Evolutionary conservation across 2,888 invertebrate species (phyloP).

Genomic region (Ryuthela nishihirai): DNA sequence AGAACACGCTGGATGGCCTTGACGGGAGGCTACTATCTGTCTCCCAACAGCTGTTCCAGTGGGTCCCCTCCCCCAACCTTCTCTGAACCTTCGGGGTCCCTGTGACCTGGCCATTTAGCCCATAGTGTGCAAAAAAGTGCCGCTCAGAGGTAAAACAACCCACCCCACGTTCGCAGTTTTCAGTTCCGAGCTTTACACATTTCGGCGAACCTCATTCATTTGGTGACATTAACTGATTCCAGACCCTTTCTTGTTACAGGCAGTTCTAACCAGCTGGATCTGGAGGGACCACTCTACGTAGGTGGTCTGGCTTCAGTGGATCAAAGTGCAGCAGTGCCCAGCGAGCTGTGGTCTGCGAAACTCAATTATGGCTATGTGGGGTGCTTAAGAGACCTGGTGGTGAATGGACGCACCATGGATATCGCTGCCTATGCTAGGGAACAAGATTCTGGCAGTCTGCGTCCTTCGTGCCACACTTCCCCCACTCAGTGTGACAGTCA

Average conservation of each 20-base stretch:
- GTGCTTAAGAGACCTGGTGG: slow-evolving; percentile 80
- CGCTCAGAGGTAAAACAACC: no score
- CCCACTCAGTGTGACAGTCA: slow-evolving; percentile 58
- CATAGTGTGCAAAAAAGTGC: no score
- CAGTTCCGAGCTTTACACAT: no score
- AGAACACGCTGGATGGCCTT: no score
- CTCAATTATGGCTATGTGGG: slow-evolving; percentile 89
- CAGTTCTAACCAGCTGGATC: slow-evolving; percentile 79
- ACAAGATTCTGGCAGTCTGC: slow-evolving; percentile 87
- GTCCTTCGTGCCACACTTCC: slow-evolving; percentile 75
- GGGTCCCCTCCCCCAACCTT: no score
- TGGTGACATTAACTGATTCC: no score
- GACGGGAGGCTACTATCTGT: no score
- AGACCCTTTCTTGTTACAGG: slow-evolving; percentile 55
- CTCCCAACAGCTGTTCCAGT: no score
- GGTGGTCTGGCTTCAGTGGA: slow-evolving; percentile 78
- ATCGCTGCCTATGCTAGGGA: slow-evolving; percentile 81
- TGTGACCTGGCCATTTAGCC: no score
- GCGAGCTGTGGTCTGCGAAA: slow-evolving; percentile 85
- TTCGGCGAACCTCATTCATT: no score
- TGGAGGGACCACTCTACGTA: slow-evolving; percentile 80
- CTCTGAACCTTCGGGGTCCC: no score
- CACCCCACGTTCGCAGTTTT: no score
- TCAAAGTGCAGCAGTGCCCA: slow-evolving; percentile 72
- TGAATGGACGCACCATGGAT: slow-evolving; percentile 84